Conservation (phyloP, 1,140 invertebrate species). For the Ips nitidus region DNA sequence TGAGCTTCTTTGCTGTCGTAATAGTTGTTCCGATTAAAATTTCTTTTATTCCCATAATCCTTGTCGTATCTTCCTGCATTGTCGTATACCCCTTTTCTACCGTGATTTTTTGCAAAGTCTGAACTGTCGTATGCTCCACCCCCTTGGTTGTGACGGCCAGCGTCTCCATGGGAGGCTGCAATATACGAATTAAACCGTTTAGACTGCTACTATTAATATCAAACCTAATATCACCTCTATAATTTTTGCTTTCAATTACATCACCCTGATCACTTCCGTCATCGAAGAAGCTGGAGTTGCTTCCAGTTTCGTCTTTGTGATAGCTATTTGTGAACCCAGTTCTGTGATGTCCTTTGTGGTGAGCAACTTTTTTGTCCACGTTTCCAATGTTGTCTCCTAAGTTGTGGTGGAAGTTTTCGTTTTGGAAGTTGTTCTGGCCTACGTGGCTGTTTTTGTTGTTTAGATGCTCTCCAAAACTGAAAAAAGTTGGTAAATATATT, state of each 20-base stretch:
- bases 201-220: neutral
- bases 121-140: constrained; percentile 53
- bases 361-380: constrained; percentile 55
- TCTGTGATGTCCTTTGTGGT: constrained; percentile 66
- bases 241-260: constrained; percentile 55
- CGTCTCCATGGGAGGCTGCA: constrained; percentile 51
- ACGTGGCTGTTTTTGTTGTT: constrained; percentile 41
- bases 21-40: constrained; percentile 58
- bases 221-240: constrained; percentile 18
- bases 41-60: constrained; percentile 53
- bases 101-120: constrained; percentile 46
- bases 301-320: constrained; percentile 66
- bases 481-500: neutral
- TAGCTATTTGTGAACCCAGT: constrained; percentile 66
- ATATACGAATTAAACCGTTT: constrained; percentile 6
- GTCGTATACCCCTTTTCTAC: constrained; percentile 54
- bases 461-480: constrained; percentile 39
- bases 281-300: constrained; percentile 66
- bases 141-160: constrained; percentile 54
- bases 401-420: constrained; percentile 43
- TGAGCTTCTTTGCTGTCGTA: constrained; percentile 55
- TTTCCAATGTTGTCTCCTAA: constrained; percentile 42
- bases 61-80: constrained; percentile 55
- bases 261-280: constrained; percentile 62
- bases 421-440: constrained; percentile 41